Evolutionary conservation across 2,113 vertebrate genomes (phyloP), one percentile per base, ranked within the genome.

Genomic region (Atrichornis clamosus): DNA sequence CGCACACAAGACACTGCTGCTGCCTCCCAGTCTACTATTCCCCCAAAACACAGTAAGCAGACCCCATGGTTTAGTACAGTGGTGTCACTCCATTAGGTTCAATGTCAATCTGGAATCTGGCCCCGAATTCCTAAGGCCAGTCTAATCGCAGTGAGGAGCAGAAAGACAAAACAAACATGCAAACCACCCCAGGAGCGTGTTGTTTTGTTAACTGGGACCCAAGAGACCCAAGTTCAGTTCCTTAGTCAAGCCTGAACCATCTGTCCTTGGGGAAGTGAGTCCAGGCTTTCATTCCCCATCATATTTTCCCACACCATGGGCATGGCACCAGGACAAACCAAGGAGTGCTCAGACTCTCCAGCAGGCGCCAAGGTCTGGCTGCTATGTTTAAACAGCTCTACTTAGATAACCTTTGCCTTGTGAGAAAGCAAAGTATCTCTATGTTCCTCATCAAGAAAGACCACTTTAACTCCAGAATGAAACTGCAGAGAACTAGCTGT

Each of bases 141-240:
- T 9, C 70, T 79, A 70, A 76, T 47, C 60, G 41, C 53, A 93
- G 80, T 19, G 13, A 90, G 80, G 73, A 90, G 30, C 50, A 92
- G 64, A 77, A 91, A 94, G 49, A 78, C 76, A 93, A 95, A 93
- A 85, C 49, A 90, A 88, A 91, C 33, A 82, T 2, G 7, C 67
- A 84, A 94, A 81, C 32, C 84, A 93, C 56, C 74, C 59, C 69
- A 93, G 90, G 88, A 69, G 64, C 39, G 37, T 27, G 13, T 10
- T 95, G 87, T 80, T 95, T 95, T 86, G 46, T 67, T 94, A 93
- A 87, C 44, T 27, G 26, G 47, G 74, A 84, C 90, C 72, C 92
- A 74, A 55, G 96, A 89, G 91, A 95, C 62, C 15, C 41, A 64
- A 72, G 70, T 89, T 83, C 62, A 67, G 55, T 82, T 91, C 86